Base-by-base conservation (phyloP, 2,797 vertebrate species). In the Tragopan temminckii region DNA sequence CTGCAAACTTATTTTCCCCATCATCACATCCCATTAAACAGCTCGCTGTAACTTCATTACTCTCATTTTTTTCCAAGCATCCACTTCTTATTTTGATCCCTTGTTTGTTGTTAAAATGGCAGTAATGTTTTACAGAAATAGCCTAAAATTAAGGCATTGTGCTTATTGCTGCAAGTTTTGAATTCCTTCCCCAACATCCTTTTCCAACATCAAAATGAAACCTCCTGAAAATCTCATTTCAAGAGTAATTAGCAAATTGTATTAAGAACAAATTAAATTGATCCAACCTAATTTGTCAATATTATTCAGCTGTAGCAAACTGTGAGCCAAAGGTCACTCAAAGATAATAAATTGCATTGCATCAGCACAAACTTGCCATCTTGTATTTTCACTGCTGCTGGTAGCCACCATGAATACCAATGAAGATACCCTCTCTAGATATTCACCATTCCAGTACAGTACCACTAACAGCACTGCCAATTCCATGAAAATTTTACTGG, bases 161-260 rank as follows among this genome's bases (percentile, higher is more conserved):
- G 50, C 78, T 94, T 81, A 92, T 68, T 36, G 50, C 43, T 85
- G 84, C 74, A 84, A 91, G 78, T 72, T 85, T 81, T 53, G 84
- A 62, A 75, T 78, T 89, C 80, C 50, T 80, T 89, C 83, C 35
- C 81, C 2, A 0, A 70, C 82, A 84, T 58, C 29, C 46, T 85
- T 66, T 82, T 27, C 72, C 64, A 69, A 27, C 53, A 43, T 46
- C 45, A 71, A 67, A 82, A 79, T 5, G 42, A 68, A 96, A 95
- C 21, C 55, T 88, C 77, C 38, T 4, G 4, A 93, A 95, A 96
- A 95, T 52, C 90, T 93, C 63, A 97, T 97, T 95, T 89, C 89
- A 80, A 82, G 81, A 95, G 86, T 90, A 97, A 97, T 97, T 96
- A 97, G 89, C 50, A 78, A 95, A 91, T 84, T 92, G 94, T 92